Conservation (phyloP, 2,888 invertebrate species). For the Apodemia duryi region DNA sequence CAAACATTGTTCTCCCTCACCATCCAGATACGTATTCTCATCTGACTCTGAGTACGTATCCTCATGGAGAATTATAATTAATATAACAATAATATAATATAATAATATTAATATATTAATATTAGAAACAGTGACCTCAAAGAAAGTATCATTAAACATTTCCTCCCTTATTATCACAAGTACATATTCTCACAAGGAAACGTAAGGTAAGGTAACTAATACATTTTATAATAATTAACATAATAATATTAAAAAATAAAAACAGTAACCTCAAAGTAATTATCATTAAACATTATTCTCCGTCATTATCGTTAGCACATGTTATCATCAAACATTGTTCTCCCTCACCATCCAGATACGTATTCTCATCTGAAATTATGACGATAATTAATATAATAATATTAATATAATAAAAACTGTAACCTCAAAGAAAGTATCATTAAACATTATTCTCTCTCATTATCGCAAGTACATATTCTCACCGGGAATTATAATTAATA, state of each 20-base stretch:
- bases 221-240: slow-evolving; percentile 43
- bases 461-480: slow-evolving; percentile 18
- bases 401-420: background rate
- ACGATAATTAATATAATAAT: slow-evolving; percentile 31
- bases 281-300: slow-evolving; percentile 15
- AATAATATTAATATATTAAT: background rate
- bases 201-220: slow-evolving; percentile 34
- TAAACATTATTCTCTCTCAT: slow-evolving; percentile 12
- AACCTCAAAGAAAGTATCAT: slow-evolving; percentile 15
- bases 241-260: slow-evolving; percentile 44
- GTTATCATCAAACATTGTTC: too few species aligned
- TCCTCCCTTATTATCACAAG: slow-evolving; percentile 5
- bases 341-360: background rate
- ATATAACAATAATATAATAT: slow-evolving; percentile 40
- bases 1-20: too few species aligned
- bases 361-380: slow-evolving; percentile 36
- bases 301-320: background rate
- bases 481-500: slow-evolving; percentile 47
- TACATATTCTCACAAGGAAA: slow-evolving; percentile 30
- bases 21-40: slow-evolving; percentile 17
- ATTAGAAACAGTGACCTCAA: background rate
- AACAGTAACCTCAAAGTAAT: slow-evolving; percentile 1
- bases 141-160: slow-evolving; percentile 17
- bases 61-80: slow-evolving; percentile 41
- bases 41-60: slow-evolving; percentile 5